Percentiles rank a stretch among this genome's conserved stretches.
These are phyloP conservation scores for Lasiurus borealis DNA, from an alignment of 2,113 vertebrate species.

Conservation along the genomic window DNA sequence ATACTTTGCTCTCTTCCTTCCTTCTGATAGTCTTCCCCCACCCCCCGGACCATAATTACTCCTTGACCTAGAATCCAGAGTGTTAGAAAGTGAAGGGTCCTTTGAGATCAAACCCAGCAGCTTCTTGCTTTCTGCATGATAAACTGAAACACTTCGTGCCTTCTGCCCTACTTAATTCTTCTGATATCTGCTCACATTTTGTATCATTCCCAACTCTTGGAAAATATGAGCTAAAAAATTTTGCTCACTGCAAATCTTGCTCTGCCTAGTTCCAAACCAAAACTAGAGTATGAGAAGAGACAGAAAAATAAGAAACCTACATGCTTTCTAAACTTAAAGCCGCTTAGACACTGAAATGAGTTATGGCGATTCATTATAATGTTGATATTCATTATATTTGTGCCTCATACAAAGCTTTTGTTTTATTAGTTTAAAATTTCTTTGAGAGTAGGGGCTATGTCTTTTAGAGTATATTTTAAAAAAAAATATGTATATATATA, in stretches of 20 bases:
- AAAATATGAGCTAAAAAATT: constrained; percentile 40
- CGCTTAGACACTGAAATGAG: too few species aligned
- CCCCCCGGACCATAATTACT: constrained; percentile 26
- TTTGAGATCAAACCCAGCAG: constrained; percentile 50
- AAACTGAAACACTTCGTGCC: constrained; percentile 36
- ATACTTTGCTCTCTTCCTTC: constrained; percentile 39
- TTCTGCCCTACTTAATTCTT: constrained; percentile 58
- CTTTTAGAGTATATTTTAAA: neutral
- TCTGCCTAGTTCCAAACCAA: neutral
- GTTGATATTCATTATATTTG: neutral
- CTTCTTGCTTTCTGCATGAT: constrained; percentile 26
- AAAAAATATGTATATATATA: too few species aligned
- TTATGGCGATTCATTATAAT: too few species aligned
- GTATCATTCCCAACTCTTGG: constrained; percentile 51
- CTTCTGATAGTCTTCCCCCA: neutral
- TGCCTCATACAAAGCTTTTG: neutral
- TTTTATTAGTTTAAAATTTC: constrained; percentile 57
- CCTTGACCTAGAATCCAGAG: constrained; percentile 55
- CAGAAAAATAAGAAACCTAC: neutral
- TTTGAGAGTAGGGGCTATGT: neutral
- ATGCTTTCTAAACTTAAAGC: neutral
- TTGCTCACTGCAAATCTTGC: constrained; percentile 21
- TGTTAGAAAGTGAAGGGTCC: constrained; percentile 49
- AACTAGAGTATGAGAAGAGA: neutral
- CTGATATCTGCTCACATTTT: constrained; percentile 30